These are phyloP conservation scores for Plebejus melissa DNA, from an alignment of 2,888 invertebrate genomes.

Conservation along the genomic window DNA sequence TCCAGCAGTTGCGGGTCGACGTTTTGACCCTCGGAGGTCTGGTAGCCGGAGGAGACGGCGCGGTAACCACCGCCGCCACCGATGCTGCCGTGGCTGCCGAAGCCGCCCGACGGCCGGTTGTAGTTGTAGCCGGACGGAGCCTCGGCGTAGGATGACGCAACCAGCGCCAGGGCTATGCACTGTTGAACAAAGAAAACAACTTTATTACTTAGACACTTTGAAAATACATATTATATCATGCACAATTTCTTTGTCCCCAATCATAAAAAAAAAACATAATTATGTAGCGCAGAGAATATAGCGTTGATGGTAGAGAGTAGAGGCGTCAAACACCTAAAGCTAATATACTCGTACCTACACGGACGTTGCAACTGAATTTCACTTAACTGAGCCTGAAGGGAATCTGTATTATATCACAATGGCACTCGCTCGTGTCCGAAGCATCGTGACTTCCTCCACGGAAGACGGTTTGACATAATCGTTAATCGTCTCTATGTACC, in stretches of 20 bases:
- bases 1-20: slow-evolving; percentile 89
- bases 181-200: slow-evolving; percentile 59
- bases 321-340: slow-evolving; percentile 20
- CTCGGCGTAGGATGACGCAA: slow-evolving; percentile 86
- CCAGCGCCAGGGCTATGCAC: slow-evolving; percentile 91
- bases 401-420: slow-evolving; percentile 20
- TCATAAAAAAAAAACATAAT: too few relatives aligned
- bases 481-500: slow-evolving; percentile 17
- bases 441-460: slow-evolving; percentile 17
- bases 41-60: slow-evolving; percentile 87
- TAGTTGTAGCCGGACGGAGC: slow-evolving; percentile 88
- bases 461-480: slow-evolving; percentile 21
- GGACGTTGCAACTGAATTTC: background rate
- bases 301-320: background rate
- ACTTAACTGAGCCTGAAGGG: background rate
- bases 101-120: slow-evolving; percentile 81
- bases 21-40: slow-evolving; percentile 90
- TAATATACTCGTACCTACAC: background rate
- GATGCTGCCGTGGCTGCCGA: slow-evolving; percentile 55
- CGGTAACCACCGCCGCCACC: slow-evolving; percentile 77
- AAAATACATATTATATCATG: too few relatives aligned
- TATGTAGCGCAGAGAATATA: too few relatives aligned
- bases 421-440: background rate
- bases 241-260: too few relatives aligned
- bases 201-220: background rate